Evolutionary conservation across 1,140 invertebrate species (phyloP).

Genomic region (Magallana angulata): DNA sequence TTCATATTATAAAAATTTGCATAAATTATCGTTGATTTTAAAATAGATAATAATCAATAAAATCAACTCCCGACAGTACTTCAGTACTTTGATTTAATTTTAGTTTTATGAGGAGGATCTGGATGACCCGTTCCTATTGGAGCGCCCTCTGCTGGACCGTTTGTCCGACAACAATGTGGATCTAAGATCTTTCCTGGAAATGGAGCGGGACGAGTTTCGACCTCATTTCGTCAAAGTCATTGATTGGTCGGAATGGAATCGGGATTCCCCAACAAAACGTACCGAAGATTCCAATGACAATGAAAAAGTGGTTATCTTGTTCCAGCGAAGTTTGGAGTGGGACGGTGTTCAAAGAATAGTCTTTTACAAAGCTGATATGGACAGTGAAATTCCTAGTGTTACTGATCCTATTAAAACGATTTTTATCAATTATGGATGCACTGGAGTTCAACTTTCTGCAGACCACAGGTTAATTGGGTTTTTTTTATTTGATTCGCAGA

Average conservation of each 20-base stretch:
- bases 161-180: not conserved
- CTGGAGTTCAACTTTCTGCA: not conserved
- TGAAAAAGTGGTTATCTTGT: not conserved
- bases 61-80: too few relatives aligned
- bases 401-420: not conserved
- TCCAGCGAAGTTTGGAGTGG: not conserved
- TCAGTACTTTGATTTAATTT: too few relatives aligned
- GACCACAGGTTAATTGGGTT: not conserved
- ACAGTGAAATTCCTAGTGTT: not conserved
- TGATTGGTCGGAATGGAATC: constrained; percentile 2
- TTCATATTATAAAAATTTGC: too few relatives aligned
- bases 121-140: not conserved
- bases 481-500: too few relatives aligned
- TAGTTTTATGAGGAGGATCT: not conserved
- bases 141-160: not conserved
- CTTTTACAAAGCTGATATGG: not conserved
- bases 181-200: not conserved
- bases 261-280: not conserved
- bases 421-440: not conserved
- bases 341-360: not conserved
- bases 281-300: not conserved
- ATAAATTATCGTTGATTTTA: too few relatives aligned
- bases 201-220: constrained; percentile 8
- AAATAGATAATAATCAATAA: too few relatives aligned
- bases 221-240: constrained; percentile 24